Evolutionary conservation across 1,140 invertebrate species (phyloP).

Genomic region (Orchestia grillus): DNA sequence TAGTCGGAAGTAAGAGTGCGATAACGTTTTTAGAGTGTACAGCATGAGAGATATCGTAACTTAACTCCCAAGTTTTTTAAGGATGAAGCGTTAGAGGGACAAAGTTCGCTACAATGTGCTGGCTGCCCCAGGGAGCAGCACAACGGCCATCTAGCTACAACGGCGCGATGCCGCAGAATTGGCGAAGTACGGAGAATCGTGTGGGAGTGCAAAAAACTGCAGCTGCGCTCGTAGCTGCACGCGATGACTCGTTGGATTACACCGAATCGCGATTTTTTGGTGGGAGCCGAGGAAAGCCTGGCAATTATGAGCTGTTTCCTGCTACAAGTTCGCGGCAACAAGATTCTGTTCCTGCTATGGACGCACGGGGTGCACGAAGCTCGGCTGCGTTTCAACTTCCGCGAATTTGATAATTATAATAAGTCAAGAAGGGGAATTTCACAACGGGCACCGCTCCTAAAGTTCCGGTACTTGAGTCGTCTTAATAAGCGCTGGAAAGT

Average conservation of each 20-base stretch:
- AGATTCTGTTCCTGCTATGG: not conserved
- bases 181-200: not conserved
- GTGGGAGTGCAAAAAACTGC: not conserved
- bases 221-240: not conserved
- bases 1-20: not conserved
- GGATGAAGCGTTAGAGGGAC: not conserved
- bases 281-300: not conserved
- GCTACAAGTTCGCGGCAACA: not conserved
- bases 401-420: not conserved
- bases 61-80: too few relatives aligned
- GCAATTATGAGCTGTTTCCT: not conserved
- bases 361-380: not conserved
- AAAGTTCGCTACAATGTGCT: not conserved
- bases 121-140: not conserved
- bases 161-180: not conserved
- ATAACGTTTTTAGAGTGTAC: not conserved
- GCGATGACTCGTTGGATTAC: not conserved
- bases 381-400: not conserved
- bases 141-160: not conserved
- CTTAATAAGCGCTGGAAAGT: too few relatives aligned
- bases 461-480: too few relatives aligned
- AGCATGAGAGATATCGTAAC: too few relatives aligned
- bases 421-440: too few relatives aligned
- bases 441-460: too few relatives aligned
- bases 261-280: not conserved